Percentiles rank a stretch among this genome's conserved stretches.
Conservation (phyloP, 2,888 invertebrate genomes). For the Caenorhabditis sp. region DNA sequence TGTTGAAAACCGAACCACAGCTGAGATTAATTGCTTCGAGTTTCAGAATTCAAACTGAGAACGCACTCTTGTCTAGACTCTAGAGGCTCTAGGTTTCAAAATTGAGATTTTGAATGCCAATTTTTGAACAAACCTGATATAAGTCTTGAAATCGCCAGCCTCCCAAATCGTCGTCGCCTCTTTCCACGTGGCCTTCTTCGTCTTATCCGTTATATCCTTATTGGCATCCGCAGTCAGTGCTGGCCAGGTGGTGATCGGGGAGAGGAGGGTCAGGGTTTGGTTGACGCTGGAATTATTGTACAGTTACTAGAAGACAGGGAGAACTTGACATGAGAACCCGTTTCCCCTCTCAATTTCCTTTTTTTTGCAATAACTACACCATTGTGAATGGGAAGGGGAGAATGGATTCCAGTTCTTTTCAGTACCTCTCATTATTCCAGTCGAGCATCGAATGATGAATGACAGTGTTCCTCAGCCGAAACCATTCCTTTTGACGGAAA, state of each 20-base stretch:
- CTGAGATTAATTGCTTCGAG: constrained; percentile 27
- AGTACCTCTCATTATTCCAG: constrained; percentile 59
- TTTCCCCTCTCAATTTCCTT: constrained; percentile 33
- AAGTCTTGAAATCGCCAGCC: constrained; percentile 56
- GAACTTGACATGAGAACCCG: constrained; percentile 14
- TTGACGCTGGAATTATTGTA: constrained; percentile 36
- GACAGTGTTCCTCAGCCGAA: constrained; percentile 32
- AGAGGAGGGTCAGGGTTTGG: constrained; percentile 15
- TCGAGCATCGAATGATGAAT: constrained; percentile 32
- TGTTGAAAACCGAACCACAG: constrained; percentile 9
- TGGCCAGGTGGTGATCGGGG: constrained; percentile 30
- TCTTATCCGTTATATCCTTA: constrained; percentile 33
- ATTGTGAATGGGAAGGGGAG: background rate
- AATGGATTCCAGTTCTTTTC: constrained; percentile 13
- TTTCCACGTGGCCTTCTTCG: constrained; percentile 48
- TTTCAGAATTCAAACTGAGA: too few species aligned
- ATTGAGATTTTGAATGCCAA: too few species aligned
- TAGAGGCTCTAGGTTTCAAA: too few species aligned
- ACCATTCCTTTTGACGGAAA: constrained; percentile 48
- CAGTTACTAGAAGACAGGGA: background rate
- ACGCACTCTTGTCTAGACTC: too few species aligned
- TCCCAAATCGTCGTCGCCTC: constrained; percentile 59
- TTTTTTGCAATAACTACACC: constrained; percentile 29
- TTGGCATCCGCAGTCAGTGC: constrained; percentile 18
- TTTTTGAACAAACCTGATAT: constrained; percentile 52